Evolutionary conservation across 2,113 vertebrate species (phyloP).

Genomic region (Upupa epops): DNA sequence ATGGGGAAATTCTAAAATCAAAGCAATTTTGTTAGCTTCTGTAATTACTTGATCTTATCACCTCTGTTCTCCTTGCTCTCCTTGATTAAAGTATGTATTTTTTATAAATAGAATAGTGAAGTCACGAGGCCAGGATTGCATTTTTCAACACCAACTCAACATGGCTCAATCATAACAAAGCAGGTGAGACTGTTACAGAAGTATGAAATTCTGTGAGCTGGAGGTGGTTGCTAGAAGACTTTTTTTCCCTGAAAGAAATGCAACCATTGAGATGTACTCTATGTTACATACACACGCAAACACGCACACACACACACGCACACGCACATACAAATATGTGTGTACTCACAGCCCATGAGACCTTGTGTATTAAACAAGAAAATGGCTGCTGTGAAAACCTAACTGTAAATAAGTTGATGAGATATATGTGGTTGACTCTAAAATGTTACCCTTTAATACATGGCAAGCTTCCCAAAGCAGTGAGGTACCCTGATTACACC

Average conservation of each 20-base stretch:
- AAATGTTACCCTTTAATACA: background rate
- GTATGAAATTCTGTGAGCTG: background rate
- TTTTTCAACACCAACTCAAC: background rate
- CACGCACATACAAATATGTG: too few relatives aligned
- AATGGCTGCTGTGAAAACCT: background rate
- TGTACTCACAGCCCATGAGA: background rate
- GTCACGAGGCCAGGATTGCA: background rate
- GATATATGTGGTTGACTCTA: background rate
- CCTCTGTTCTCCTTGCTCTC: background rate
- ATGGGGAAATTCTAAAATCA: background rate
- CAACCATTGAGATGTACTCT: background rate
- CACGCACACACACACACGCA: too few relatives aligned
- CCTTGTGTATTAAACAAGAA: background rate
- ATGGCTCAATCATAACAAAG: background rate
- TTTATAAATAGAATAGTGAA: background rate
- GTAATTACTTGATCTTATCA: background rate
- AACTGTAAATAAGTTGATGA: background rate
- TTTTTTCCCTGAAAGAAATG: background rate
- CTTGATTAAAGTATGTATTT: background rate
- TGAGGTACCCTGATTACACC: background rate
- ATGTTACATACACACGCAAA: background rate
- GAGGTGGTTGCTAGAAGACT: background rate
- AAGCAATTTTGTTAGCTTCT: background rate
- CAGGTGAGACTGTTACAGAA: background rate
- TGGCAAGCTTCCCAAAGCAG: background rate